These are phyloP conservation scores for Malurus leucopterus DNA, from an alignment of 2,797 vertebrate species.

Conservation along the genomic window DNA sequence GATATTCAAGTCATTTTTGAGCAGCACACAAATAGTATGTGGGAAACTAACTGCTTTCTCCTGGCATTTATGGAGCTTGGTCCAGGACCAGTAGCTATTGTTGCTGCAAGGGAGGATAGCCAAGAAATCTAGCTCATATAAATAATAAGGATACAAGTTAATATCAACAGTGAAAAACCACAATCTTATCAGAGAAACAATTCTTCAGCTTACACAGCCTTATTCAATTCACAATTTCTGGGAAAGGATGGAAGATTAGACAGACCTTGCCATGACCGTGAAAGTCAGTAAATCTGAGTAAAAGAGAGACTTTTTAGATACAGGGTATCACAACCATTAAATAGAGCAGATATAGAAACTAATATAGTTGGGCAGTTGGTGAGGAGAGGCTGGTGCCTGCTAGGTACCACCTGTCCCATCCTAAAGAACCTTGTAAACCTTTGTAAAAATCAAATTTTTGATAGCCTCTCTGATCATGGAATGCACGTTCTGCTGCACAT, in stretches of 20 bases:
- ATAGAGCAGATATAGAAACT: not conserved
- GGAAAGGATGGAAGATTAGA: constrained; percentile 2
- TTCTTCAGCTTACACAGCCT: constrained; percentile 25
- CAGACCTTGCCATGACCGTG: not conserved
- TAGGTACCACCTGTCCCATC: not conserved
- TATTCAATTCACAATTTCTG: constrained; percentile 44
- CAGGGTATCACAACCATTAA: not conserved
- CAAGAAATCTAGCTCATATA: constrained; percentile 15
- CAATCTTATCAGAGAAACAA: constrained; percentile 45
- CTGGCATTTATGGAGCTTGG: not conserved
- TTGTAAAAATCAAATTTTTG: not conserved
- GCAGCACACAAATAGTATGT: not conserved
- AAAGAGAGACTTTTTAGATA: not conserved
- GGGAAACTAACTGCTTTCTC: not conserved
- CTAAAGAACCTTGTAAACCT: not conserved
- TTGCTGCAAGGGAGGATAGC: not conserved
- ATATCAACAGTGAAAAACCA: constrained; percentile 31
- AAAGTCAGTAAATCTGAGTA: constrained; percentile 18
- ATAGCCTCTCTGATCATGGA: rapidly evolving
- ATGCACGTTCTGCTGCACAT: not conserved
- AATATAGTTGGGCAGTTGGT: not conserved
- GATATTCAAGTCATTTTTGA: not conserved
- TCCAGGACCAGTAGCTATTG: not conserved
- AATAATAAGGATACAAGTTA: constrained; percentile 38
- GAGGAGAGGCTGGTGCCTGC: not conserved